A percentile compares a stretch with the other conserved stretches of the same genome.
Evolutionary conservation across 2,888 invertebrate species (phyloP).

Genomic region (Troides oblongomaculatus): DNA sequence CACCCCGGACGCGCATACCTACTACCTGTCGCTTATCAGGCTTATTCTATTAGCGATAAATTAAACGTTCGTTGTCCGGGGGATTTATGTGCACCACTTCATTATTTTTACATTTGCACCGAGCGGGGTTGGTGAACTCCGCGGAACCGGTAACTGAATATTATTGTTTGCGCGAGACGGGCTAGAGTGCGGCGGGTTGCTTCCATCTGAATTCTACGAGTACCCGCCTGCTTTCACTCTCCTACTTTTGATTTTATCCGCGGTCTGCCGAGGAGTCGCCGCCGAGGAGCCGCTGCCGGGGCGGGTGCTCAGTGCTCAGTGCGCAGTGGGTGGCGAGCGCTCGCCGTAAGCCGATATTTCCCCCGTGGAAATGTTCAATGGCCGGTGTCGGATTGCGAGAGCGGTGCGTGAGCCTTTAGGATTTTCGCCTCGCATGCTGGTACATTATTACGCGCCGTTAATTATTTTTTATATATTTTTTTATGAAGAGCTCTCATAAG

Average conservation of each 20-base stretch:
- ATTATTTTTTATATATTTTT: conserved; percentile 66
- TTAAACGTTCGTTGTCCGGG: conserved; percentile 57
- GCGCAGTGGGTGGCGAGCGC: conserved; percentile 70
- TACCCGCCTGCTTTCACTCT: conserved; percentile 28
- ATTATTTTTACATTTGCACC: conserved; percentile 63
- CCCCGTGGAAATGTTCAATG: conserved; percentile 76
- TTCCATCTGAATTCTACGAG: conserved; percentile 30
- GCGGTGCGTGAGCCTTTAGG: conserved; percentile 68
- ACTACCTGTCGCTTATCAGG: conserved; percentile 64
- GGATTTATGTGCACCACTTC: conserved; percentile 47
- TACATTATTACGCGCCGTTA: conserved; percentile 78
- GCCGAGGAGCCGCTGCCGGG: conserved; percentile 39
- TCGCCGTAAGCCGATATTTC: conserved; percentile 74
- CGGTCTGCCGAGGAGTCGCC: conserved; percentile 39
- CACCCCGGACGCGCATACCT: conserved; percentile 37
- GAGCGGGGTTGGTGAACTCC: conserved; percentile 44
- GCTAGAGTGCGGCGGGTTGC: conserved; percentile 37
- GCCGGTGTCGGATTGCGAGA: conserved; percentile 69
- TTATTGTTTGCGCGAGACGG: conserved; percentile 38
- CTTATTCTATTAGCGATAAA: conserved; percentile 64
- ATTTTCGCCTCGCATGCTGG: conserved; percentile 77
- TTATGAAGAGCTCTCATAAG: conserved; percentile 62
- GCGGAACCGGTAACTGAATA: conserved; percentile 40
- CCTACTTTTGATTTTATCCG: conserved; percentile 31
- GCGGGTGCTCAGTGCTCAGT: conserved; percentile 41